Percentiles rank a stretch among this genome's conserved stretches.
Evolutionary conservation across 64 coral and sea anemone species (phyloP).

Genomic region (Montipora capricornis): DNA sequence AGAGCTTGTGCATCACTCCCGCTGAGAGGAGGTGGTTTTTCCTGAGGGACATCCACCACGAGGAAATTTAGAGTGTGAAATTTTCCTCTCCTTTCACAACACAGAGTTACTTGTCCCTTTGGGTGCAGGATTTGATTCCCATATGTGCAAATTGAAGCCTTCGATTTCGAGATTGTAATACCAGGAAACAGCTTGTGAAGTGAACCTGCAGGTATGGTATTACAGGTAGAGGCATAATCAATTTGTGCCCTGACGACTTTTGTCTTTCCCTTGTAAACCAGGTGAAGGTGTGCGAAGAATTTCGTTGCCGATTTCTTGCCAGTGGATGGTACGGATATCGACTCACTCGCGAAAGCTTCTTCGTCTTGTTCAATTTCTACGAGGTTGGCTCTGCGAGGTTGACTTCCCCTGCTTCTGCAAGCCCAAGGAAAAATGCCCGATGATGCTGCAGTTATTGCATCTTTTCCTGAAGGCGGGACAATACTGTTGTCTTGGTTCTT

Average conservation of each 20-base stretch:
- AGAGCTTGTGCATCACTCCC: conserved; percentile 40
- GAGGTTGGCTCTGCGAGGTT: not conserved
- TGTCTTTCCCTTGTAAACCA: conserved; percentile 19
- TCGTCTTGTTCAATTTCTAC: conserved; percentile 26
- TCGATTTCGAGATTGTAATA: too few relatives aligned
- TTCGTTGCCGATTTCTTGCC: not conserved
- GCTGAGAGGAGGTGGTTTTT: conserved; percentile 19
- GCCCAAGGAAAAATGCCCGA: too few relatives aligned
- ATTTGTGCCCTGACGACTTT: not conserved
- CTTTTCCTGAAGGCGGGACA: too few relatives aligned
- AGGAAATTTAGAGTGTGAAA: conserved; percentile 37
- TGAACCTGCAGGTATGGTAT: too few relatives aligned
- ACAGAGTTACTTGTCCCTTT: conserved; percentile 25
- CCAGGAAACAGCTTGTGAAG: too few relatives aligned
- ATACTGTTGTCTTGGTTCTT: too few relatives aligned
- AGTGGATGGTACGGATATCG: conserved; percentile 1
- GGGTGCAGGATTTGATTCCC: too few relatives aligned
- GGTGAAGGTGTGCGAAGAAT: conserved; percentile 13
- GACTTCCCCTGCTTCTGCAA: too few relatives aligned
- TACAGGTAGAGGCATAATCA: too few relatives aligned
- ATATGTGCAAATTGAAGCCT: too few relatives aligned
- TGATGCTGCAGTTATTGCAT: too few relatives aligned
- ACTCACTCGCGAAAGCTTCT: conserved; percentile 17
- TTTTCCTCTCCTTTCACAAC: conserved; percentile 31
- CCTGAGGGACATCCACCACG: conserved; percentile 45